Base-by-base conservation (phyloP, 2,888 invertebrate genomes). In the Himalopsyche kuldschensis region DNA sequence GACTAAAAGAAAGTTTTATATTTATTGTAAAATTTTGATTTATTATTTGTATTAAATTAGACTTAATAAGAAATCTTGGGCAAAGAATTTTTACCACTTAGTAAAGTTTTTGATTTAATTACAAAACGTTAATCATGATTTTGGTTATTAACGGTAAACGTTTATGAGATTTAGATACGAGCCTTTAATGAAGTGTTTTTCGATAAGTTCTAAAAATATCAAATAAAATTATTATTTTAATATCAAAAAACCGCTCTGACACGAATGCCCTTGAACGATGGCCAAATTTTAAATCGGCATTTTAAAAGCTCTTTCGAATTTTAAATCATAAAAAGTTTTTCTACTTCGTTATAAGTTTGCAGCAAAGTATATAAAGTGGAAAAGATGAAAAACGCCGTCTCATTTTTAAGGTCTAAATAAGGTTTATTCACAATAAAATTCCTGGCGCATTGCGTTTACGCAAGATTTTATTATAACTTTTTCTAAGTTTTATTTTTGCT, bases 311-410 rank as follows among this genome's bases (percentile, higher is more conserved):
- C 78, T 82, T 82, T 78, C 82, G 35, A 63, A 82, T 82, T 82
- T 82, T 78, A 78, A 82, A 82, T 48, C 76, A 78, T 78, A 78
- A 82, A 82, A 82, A 82, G 46, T 81, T 82, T 82, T 20, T 63
- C 55, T 77, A 55, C 78, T 78, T 82, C 82, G 82, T 82, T 82
- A 82, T 77, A 82, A 82, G 82, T 82, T 82, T 77, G 27, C 75
- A 75, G 75, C 75, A 27, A 31, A 69, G 30, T 27, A 69, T 69
- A 41, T 41, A 41, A 41, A 41, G 41, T 41, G 41, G 41, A 41
- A 41, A 41, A 41, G 41, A 41, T 41, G 41, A 41, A 41, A 41
- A 41, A 41, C 41, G 41, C 41, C 41, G 15, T 41, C 41, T 41
- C 41, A 41, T 41, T 41, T 41, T 41, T 41, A 41, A 15, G 41